These are phyloP conservation scores for Sinelater perroti DNA, from an alignment of 2,888 invertebrate species.

Conservation along the genomic window DNA sequence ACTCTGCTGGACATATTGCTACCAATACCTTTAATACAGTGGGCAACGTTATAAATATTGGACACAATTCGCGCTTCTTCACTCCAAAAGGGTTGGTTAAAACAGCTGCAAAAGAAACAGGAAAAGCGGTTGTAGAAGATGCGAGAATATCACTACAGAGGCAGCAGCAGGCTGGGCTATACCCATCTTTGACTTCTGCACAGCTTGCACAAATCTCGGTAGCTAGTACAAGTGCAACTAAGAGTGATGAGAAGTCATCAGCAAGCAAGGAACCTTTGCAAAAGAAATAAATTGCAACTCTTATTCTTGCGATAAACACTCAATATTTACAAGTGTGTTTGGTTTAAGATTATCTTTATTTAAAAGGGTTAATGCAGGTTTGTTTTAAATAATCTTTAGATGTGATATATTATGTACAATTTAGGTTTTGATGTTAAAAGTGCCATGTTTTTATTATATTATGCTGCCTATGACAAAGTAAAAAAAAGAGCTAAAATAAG, in stretches of 20 bases:
- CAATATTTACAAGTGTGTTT: not conserved
- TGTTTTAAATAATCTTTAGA: not conserved
- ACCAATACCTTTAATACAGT: slow-evolving; percentile 73
- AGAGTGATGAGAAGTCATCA: no score
- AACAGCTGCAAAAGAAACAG: slow-evolving; percentile 69
- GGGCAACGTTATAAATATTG: slow-evolving; percentile 74
- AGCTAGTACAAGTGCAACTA: not conserved
- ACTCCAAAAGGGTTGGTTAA: slow-evolving; percentile 74
- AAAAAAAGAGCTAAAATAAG: not conserved
- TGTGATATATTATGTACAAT: not conserved
- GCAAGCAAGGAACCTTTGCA: no score
- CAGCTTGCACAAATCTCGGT: no score
- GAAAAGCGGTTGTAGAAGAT: slow-evolving; percentile 64
- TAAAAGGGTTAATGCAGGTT: not conserved
- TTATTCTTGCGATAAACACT: no score
- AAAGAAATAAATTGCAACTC: no score
- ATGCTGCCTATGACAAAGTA: not conserved
- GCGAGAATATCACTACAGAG: not conserved
- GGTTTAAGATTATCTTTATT: not conserved
- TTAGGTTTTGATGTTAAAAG: not conserved
- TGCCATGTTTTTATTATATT: not conserved
- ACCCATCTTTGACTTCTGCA: no score
- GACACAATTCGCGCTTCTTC: slow-evolving; percentile 70
- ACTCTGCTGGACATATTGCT: slow-evolving; percentile 70
- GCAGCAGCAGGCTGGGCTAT: no score